phyloP scores from a whole-genome alignment of 2,113 vertebrate genomes.

The Sinocyclocheilus grahami region DNA sequence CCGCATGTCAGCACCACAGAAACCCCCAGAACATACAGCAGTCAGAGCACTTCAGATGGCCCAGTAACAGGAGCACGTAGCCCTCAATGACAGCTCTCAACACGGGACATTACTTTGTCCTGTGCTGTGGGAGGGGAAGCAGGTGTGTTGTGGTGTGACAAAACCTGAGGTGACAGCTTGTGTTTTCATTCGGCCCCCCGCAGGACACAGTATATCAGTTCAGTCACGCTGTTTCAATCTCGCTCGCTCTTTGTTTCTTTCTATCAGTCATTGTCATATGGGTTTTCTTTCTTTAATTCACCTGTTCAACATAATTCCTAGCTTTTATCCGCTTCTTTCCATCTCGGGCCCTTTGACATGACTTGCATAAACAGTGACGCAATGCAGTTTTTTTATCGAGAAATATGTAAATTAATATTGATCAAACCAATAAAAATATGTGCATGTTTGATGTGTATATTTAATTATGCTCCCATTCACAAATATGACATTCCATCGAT shows the following conservation, averaged over 20 bases:
- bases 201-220: conserved; percentile 48
- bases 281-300: not conserved
- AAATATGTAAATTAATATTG: not conserved
- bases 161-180: conserved; percentile 67
- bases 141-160: conserved; percentile 56
- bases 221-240: conserved; percentile 45
- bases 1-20: conserved; percentile 4
- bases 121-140: conserved; percentile 35
- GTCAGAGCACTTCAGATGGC: conserved; percentile 36
- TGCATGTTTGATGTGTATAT: not conserved
- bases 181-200: conserved; percentile 61
- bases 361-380: not conserved
- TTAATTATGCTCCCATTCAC: not conserved
- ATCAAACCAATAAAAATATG: not conserved
- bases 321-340: not conserved
- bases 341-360: not conserved
- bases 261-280: not conserved
- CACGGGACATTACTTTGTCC: conserved; percentile 22
- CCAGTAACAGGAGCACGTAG: conserved; percentile 17
- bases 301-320: not conserved
- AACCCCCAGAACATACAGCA: conserved; percentile 12
- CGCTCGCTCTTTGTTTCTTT: conserved; percentile 15
- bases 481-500: not conserved
- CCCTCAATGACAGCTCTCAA: conserved; percentile 44
- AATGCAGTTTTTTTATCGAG: not conserved